Evolutionary conservation across 2,797 vertebrate genomes (phyloP).

Genomic region (Crax fasciolata): DNA sequence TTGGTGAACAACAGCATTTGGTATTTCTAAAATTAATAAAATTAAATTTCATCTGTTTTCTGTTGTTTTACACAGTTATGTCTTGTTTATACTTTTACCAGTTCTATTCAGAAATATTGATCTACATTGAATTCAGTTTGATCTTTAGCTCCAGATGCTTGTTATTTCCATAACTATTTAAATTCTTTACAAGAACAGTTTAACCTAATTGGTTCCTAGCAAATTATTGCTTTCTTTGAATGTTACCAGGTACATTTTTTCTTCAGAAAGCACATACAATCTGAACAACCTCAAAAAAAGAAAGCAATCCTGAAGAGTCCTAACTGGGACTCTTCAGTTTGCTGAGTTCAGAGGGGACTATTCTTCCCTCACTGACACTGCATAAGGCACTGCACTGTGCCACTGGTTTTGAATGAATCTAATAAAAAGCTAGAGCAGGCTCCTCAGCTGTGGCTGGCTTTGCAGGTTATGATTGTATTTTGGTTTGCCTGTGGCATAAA

Average conservation of each 20-base stretch:
- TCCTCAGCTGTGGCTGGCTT: not conserved
- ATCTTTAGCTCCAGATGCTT: not conserved
- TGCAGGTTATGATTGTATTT: not conserved
- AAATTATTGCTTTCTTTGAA: not conserved
- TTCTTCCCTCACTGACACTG: not conserved
- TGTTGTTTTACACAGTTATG: not conserved
- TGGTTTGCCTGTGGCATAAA: not conserved
- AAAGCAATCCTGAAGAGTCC: not conserved
- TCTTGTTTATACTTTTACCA: not conserved
- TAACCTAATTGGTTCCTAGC: not conserved
- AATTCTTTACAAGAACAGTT: not conserved
- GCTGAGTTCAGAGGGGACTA: not conserved
- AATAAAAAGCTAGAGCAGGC: not conserved
- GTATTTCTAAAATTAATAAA: not conserved
- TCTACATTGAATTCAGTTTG: not conserved
- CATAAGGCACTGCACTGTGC: not conserved
- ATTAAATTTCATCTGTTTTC: not conserved
- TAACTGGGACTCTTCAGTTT: not conserved
- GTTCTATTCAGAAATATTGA: not conserved
- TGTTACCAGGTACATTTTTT: not conserved
- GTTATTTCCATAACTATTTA: not conserved
- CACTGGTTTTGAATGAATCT: not conserved
- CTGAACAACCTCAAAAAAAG: not conserved
- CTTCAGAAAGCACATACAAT: not conserved
- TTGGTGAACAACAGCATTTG: not conserved